Conservation (phyloP, 2,113 vertebrate species). For the Gasterosteus aculeatus region DNA sequence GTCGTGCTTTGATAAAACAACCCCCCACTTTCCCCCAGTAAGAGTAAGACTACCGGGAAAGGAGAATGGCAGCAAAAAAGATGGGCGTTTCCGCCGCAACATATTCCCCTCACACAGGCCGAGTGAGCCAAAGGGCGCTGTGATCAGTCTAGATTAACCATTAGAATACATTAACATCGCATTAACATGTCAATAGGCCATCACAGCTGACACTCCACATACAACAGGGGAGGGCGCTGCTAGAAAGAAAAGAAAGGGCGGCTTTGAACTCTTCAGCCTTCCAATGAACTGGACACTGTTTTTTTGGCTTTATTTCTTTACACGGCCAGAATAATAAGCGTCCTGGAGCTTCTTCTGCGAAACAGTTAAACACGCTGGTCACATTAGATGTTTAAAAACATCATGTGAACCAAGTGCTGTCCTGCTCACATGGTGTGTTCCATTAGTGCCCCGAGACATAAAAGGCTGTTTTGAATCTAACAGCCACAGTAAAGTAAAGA, state of each 20-base stretch:
- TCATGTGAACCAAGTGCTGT: conserved; percentile 15
- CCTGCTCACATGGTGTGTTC: conserved; percentile 2
- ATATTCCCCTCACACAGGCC: conserved; percentile 51
- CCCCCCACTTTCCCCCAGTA: conserved; percentile 4
- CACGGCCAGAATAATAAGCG: conserved; percentile 40
- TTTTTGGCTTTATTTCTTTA: conserved; percentile 19
- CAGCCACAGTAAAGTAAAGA: neutral
- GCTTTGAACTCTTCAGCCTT: conserved; percentile 66
- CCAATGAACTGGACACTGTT: conserved; percentile 47
- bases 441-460: neutral
- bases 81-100: conserved; percentile 62
- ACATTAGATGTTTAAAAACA: neutral
- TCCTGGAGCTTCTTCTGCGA: conserved; percentile 23
- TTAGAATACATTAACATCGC: conserved; percentile 77
- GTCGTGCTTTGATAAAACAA: conserved; percentile 15
- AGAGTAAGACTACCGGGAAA: conserved; percentile 8
- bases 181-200: conserved; percentile 80
- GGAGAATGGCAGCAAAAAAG: conserved; percentile 10
- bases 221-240: conserved; percentile 42
- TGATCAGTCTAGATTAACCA: conserved; percentile 73
- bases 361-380: conserved; percentile 12
- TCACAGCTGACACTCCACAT: conserved; percentile 72
- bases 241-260: conserved; percentile 37
- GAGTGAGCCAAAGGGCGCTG: conserved; percentile 48
- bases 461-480: neutral